These are phyloP conservation scores for Drosophila setifemur DNA, from an alignment of 1,140 invertebrate species.

Conservation along the genomic window DNA sequence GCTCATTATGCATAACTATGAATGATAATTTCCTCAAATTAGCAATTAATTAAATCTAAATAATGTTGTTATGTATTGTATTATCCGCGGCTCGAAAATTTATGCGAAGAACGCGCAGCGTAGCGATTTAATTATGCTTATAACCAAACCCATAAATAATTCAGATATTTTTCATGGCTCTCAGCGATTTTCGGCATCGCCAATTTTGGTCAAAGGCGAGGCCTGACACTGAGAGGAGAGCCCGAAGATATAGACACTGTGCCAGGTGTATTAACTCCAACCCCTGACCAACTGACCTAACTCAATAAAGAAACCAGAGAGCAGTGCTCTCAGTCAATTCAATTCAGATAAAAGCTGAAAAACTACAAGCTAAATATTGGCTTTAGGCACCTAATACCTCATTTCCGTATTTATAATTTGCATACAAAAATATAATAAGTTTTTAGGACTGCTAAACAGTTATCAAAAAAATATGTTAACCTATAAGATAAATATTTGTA, in stretches of 20 bases:
- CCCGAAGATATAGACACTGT: neutral
- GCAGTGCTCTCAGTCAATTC: slow-evolving; percentile 41
- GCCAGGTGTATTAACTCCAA: neutral
- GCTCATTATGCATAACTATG: slow-evolving; percentile 38
- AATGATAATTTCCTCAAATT: slow-evolving; percentile 55
- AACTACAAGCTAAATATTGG: neutral
- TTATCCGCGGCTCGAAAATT: slow-evolving; percentile 34
- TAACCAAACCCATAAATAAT: slow-evolving; percentile 37
- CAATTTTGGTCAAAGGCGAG: slow-evolving; percentile 37
- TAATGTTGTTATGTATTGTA: slow-evolving; percentile 45
- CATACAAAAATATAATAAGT: neutral
- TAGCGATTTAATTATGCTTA: slow-evolving; percentile 41
- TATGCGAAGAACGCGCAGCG: slow-evolving; percentile 47
- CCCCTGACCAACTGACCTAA: slow-evolving; percentile 47
- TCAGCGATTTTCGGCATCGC: slow-evolving; percentile 14
- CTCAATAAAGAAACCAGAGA: slow-evolving; percentile 37
- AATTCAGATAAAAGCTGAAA: neutral
- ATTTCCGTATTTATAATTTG: slow-evolving; percentile 3
- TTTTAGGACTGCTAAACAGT: neutral
- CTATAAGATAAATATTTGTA: too few species aligned
- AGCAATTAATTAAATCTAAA: slow-evolving; percentile 67
- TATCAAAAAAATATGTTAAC: too few species aligned
- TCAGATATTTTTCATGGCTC: slow-evolving; percentile 28
- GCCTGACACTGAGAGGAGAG: slow-evolving; percentile 28
- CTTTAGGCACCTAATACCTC: neutral